phyloP scores from a whole-genome alignment of 2,888 invertebrate genomes.

The Rhogogaster chlorosoma region DNA sequence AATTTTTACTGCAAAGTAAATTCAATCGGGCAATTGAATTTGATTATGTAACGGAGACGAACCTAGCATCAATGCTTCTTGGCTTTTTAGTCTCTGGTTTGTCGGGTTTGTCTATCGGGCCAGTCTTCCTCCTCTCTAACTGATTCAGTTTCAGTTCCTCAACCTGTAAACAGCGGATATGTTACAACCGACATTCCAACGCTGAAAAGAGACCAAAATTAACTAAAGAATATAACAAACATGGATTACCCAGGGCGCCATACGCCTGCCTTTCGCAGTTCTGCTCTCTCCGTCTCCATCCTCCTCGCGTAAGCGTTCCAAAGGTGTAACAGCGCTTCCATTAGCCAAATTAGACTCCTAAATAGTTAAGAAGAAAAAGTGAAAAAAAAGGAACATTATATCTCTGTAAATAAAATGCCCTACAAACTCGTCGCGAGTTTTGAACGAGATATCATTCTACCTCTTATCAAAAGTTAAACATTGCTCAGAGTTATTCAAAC shows the following conservation, averaged over 20 bases:
- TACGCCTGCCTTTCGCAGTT: conserved; percentile 68
- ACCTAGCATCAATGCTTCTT: conserved; percentile 55
- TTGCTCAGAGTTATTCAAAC: not conserved
- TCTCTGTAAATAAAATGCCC: conserved; percentile 28
- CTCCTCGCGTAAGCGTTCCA: conserved; percentile 69
- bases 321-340: conserved; percentile 69
- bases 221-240: conserved; percentile 20
- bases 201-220: not conserved
- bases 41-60: not conserved
- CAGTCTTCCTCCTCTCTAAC: conserved; percentile 71
- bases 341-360: conserved; percentile 74
- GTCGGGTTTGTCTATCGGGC: conserved; percentile 66
- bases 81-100: conserved; percentile 72
- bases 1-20: not conserved
- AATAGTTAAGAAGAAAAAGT: too few relatives aligned
- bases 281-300: conserved; percentile 67
- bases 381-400: conserved; percentile 8
- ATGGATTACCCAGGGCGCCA: conserved; percentile 73
- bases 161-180: conserved; percentile 62
- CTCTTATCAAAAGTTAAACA: conserved; percentile 29
- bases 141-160: conserved; percentile 74
- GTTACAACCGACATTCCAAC: conserved; percentile 14
- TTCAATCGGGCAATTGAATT: not conserved
- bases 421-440: not conserved
- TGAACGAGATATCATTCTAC: not conserved